Evolutionary conservation across 53 echinoderm and acorn worm genomes (phyloP).

Genomic region (Echinometra lucunter): DNA sequence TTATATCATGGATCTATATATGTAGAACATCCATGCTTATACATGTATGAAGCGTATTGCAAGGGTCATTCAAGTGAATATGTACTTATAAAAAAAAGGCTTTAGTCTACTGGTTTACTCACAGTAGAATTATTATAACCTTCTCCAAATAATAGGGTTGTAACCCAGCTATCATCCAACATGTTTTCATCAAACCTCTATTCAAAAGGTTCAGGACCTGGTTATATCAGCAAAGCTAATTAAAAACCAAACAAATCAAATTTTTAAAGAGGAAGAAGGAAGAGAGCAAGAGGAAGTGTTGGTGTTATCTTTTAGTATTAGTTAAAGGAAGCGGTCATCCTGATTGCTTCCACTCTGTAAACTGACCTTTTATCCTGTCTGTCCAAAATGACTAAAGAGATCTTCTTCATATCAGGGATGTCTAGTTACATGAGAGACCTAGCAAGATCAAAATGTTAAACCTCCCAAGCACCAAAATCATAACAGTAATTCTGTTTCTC

Average conservation of each 20-base stretch:
- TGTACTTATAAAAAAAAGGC: too few species aligned
- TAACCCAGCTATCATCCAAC: neutral
- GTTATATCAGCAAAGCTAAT: conserved; percentile 30
- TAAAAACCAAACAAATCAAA: neutral
- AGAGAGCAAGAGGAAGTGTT: neutral
- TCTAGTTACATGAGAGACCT: neutral
- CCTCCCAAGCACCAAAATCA: neutral
- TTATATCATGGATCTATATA: too few species aligned
- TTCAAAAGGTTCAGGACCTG: neutral
- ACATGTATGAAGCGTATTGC: too few species aligned
- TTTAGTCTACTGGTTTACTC: too few species aligned
- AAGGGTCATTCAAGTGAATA: too few species aligned
- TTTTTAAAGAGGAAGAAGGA: neutral
- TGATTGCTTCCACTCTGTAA: neutral
- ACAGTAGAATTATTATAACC: neutral
- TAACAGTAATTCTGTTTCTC: too few species aligned
- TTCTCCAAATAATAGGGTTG: neutral
- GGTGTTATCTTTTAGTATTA: neutral
- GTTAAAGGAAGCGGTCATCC: conserved; percentile 18
- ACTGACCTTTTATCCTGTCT: conserved; percentile 22
- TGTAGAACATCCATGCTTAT: too few species aligned
- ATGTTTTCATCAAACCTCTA: neutral
- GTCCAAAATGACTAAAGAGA: neutral
- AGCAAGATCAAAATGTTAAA: neutral
- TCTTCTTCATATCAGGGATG: neutral